Base-by-base conservation (phyloP, 1,140 invertebrate genomes). In the Drosophila tsacasi region DNA sequence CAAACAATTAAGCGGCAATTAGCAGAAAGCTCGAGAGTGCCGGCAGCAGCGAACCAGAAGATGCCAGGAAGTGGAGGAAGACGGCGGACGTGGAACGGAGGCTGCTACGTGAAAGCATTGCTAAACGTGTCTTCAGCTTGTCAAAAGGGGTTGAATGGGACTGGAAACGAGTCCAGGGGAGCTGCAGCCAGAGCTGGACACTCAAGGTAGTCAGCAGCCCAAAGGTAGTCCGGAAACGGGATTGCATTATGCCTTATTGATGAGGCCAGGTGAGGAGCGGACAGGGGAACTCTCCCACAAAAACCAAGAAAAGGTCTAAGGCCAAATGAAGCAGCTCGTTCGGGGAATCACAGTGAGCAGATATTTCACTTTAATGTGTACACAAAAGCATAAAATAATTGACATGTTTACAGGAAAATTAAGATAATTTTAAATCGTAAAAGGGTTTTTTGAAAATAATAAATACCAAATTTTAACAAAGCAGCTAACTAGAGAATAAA, bases 1-100 rank as follows among this genome's bases (percentile, higher is more conserved):
- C 83, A 86, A 86, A 83, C 83, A 86, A 83, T 86, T 86, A 86
- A 87, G 76, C 76, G 67, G 83, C 83, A 86, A 86, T 86, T 86
- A 87, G 75, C 69, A 68, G 71, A 67, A 86, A 74, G 77, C 66
- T 67, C 79, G 66, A 64, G 68, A 59, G 59, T 67, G 57, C 35
- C 49, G 46, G 54, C 39, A 57, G 65, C 50, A 75, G 57, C 35
- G 47, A 49, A 21, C 40, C 57, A 62, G 65, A 46, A 50, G 60
- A 21, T 47, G 37, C 32, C 37, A 32, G 49, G 21, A 32, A n/a
- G 25, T 35, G 30, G 47, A 50, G 47, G 71, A 27, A 25, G 44
- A 47, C 30, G 68, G 19, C 32, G 39, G 27, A 52, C 49, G 32
- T 19, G n/a, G n/a, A 42, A 61, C 23, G 47, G 21, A 40, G 47